Evolutionary conservation across 2,888 invertebrate genomes (phyloP).

Genomic region (Rhogogaster chlorosoma): DNA sequence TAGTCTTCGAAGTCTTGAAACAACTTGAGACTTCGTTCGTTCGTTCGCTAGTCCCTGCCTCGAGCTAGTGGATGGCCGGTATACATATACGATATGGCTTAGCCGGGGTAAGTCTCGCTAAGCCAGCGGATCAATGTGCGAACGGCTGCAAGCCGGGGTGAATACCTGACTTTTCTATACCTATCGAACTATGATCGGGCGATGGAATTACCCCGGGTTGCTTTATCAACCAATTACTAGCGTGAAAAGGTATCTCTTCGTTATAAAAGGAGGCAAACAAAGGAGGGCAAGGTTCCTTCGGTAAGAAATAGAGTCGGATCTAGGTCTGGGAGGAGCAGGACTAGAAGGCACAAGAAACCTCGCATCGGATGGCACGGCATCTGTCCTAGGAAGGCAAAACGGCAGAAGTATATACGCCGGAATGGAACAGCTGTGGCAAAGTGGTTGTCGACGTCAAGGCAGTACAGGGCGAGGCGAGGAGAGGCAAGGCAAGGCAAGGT

Average conservation of each 20-base stretch:
- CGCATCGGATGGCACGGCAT: slow-evolving; percentile 12
- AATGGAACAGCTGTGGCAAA: slow-evolving; percentile 45
- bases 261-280: slow-evolving; percentile 5
- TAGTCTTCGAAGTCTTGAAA: slow-evolving; percentile 28
- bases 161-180: slow-evolving; percentile 42
- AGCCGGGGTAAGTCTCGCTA: slow-evolving; percentile 48
- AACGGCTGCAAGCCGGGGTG: slow-evolving; percentile 48
- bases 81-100: slow-evolving; percentile 38
- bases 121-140: slow-evolving; percentile 46
- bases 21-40: slow-evolving; percentile 16
- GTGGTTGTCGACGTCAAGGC: slow-evolving; percentile 35
- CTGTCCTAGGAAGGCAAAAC: slow-evolving; percentile 49
- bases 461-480: not conserved
- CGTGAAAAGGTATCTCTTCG: slow-evolving; percentile 29
- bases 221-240: slow-evolving; percentile 70
- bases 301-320: slow-evolving; percentile 28
- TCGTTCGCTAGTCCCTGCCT: slow-evolving; percentile 1
- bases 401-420: slow-evolving; percentile 28
- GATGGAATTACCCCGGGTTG: slow-evolving; percentile 49
- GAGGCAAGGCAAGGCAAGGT: slow-evolving; percentile 50
- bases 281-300: not conserved
- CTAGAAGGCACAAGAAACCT: slow-evolving; percentile 40
- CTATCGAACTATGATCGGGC: slow-evolving; percentile 20
- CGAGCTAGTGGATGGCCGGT: slow-evolving; percentile 14
- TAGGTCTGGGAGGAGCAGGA: slow-evolving; percentile 18